Evolutionary conservation across 1,140 invertebrate genomes (phyloP), one percentile per base, ranked within the genome.

Genomic region (Drosophila sp.): DNA sequence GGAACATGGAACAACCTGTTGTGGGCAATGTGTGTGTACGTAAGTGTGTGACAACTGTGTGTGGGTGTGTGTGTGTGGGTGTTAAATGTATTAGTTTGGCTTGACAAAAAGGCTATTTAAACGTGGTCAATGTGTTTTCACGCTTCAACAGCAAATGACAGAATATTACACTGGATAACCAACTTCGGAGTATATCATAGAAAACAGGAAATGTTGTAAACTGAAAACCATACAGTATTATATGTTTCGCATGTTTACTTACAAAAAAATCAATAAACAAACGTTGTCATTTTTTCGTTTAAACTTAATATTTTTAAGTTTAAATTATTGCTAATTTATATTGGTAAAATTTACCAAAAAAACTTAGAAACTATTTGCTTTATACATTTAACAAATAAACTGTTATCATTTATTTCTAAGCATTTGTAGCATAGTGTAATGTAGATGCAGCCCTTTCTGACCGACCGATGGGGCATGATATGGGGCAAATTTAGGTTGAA

Each of bases 91-190:
- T 77, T 77, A 77, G 74, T 77, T 86, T 78, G 43, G 41, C 78
- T 53, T 54, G 53, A 64, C 81, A 45, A 27, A 76, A 84, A 78
- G 74, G 78, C 81, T 87, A 87, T 86, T 84, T 84, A 84, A 84
- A 78, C 81, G 74, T 81, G 74, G 77, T 78, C 78, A 86, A 84
- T 84, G 81, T 84, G 77, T 80, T 86, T 84, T 80, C 86, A 84
- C 81, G 78, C 78, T 72, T 75, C 65, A 74, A 27, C 70, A 72
- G 58, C 63, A 59, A 70, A 59, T 59, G 48, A 25, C 13, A 18
- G 18, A 40, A 36, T 54, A 70, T 63, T 46, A 71, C 41, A 71
- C 67, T 46, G 11, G 11, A 8, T 41, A 48, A 48, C 59, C 43
- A 43, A 43, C 21, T 27, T 56, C 7, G 34, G 36, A 4, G 11